phyloP scores from a whole-genome alignment of 2,888 invertebrate species.

The Disparrhopalites patrizii region DNA sequence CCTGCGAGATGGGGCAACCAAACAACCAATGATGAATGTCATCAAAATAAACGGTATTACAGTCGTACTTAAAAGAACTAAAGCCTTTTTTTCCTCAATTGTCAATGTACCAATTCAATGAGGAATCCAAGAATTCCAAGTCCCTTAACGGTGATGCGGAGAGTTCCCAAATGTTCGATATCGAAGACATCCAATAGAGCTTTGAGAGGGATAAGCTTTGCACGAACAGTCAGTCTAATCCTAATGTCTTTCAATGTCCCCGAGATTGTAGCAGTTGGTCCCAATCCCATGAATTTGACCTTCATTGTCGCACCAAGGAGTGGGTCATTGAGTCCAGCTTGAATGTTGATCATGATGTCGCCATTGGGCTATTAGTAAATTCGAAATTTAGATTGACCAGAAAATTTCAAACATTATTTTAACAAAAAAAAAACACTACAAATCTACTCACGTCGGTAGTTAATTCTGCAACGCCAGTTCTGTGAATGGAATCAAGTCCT shows the following conservation, averaged over 20 bases:
- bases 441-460: neutral
- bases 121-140: slow-evolving; percentile 43
- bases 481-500: slow-evolving; percentile 45
- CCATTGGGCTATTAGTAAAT: slow-evolving; percentile 28
- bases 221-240: slow-evolving; percentile 23
- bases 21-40: neutral
- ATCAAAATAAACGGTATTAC: neutral
- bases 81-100: neutral
- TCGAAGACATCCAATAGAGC: slow-evolving; percentile 35
- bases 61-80: neutral
- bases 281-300: slow-evolving; percentile 40
- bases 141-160: slow-evolving; percentile 39
- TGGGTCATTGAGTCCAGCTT: slow-evolving; percentile 34
- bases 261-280: slow-evolving; percentile 28
- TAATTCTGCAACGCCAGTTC: slow-evolving; percentile 32
- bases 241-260: slow-evolving; percentile 30
- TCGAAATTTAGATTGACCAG: neutral
- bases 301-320: slow-evolving; percentile 27
- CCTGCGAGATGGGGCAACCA: too few relatives aligned
- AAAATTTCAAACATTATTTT: neutral
- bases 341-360: slow-evolving; percentile 30
- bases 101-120: slow-evolving; percentile 35
- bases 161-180: slow-evolving; percentile 37
- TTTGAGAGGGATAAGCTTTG: slow-evolving; percentile 4
- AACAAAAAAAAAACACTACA: neutral